A percentile compares a stretch with the other conserved stretches of the same genome.
phyloP scores from a whole-genome alignment of 2,888 invertebrate species.

The Lordiphosa andalusiaca region DNA sequence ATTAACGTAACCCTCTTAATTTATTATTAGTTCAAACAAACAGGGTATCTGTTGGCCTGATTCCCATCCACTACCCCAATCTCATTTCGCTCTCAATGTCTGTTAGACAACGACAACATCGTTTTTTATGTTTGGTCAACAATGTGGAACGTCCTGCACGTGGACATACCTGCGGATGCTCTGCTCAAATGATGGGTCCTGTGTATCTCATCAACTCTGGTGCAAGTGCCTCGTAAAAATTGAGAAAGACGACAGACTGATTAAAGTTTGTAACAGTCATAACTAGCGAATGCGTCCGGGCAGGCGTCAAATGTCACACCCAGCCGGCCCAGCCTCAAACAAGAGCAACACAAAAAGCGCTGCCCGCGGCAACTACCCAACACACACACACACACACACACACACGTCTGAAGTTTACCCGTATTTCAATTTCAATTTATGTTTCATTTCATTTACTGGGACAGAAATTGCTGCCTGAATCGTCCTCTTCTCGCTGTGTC shows the following conservation, averaged over 20 bases:
- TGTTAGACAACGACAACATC: slow-evolving; percentile 38
- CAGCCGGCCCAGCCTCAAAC: slow-evolving; percentile 15
- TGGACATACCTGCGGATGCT: slow-evolving; percentile 18
- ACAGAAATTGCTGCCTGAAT: slow-evolving; percentile 8
- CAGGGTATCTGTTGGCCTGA: too few relatives aligned
- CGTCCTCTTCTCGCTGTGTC: slow-evolving; percentile 13
- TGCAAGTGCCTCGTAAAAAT: slow-evolving; percentile 52
- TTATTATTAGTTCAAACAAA: too few relatives aligned
- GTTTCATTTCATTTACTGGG: slow-evolving; percentile 62
- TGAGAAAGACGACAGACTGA: slow-evolving; percentile 41
- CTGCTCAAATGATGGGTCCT: slow-evolving; percentile 16
- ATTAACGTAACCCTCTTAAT: too few relatives aligned
- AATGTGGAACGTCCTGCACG: slow-evolving; percentile 56
- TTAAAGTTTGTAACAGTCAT: slow-evolving; percentile 49
- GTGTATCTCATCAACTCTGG: slow-evolving; percentile 25
- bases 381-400: neutral
- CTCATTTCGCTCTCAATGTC: slow-evolving; percentile 50
- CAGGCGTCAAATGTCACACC: slow-evolving; percentile 46
- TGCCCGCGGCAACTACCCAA: slow-evolving; percentile 36
- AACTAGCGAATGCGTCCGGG: slow-evolving; percentile 31
- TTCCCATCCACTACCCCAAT: too few relatives aligned
- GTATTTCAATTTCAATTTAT: slow-evolving; percentile 60
- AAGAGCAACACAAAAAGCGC: slow-evolving; percentile 22
- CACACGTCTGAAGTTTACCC: slow-evolving; percentile 36
- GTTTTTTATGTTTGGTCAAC: slow-evolving; percentile 72